A percentile compares a stretch with the other conserved stretches of the same genome.
Conservation (phyloP, 1,140 invertebrate genomes). For the Lepidurus apus region DNA sequence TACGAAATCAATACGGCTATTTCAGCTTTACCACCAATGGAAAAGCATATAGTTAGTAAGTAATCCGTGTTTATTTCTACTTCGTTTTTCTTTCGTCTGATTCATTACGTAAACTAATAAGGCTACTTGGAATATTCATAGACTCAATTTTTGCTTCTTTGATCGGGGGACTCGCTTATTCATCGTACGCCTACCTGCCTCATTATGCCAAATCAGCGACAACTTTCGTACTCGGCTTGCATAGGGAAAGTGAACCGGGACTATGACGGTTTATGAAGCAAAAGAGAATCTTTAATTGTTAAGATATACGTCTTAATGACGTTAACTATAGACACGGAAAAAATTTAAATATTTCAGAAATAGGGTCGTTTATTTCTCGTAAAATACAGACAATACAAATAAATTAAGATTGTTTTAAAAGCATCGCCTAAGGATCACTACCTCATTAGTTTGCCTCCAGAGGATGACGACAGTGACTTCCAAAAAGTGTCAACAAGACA, state of each 20-base stretch:
- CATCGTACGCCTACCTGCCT: not conserved
- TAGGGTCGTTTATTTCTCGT: too few species aligned
- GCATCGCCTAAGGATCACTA: too few species aligned
- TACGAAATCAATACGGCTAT: not conserved
- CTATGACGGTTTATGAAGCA: not conserved
- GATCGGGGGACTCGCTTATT: not conserved
- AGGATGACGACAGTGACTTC: too few species aligned
- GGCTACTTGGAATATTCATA: not conserved
- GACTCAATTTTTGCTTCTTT: not conserved
- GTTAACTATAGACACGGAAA: too few species aligned
- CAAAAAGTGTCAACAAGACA: too few species aligned
- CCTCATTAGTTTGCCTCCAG: too few species aligned
- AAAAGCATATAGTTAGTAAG: not conserved
- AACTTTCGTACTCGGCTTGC: not conserved
- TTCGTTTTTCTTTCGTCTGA: too few species aligned
- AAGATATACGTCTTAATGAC: too few species aligned
- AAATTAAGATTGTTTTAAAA: too few species aligned
- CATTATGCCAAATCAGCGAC: constrained; percentile 3
- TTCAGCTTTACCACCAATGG: not conserved
- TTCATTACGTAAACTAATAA: not conserved
- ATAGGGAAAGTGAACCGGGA: not conserved
- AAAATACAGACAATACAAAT: too few species aligned
- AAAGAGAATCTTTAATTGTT: too few species aligned
- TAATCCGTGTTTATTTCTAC: not conserved
- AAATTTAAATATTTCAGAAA: too few species aligned